Percentiles rank a stretch among this genome's conserved stretches.
Evolutionary conservation across 2,888 invertebrate genomes (phyloP).

Genomic region (Tachina fera): DNA sequence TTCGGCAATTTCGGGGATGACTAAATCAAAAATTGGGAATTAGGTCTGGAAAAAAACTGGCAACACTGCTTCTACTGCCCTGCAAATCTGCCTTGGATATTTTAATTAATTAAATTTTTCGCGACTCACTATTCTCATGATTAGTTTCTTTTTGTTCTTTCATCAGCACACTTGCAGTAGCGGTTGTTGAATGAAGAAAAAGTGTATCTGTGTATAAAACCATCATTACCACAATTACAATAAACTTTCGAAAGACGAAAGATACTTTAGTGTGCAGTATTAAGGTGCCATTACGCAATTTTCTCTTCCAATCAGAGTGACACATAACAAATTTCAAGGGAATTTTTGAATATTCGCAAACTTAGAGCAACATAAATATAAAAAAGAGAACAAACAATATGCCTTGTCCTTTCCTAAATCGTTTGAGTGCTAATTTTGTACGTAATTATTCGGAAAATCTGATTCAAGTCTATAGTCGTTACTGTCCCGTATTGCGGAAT

Average conservation of each 20-base stretch:
- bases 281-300: constrained; percentile 68
- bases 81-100: not conserved
- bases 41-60: no score
- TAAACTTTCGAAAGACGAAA: constrained; percentile 25
- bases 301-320: constrained; percentile 42
- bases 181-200: constrained; percentile 54
- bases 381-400: constrained; percentile 82
- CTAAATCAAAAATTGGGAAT: no score
- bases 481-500: constrained; percentile 87
- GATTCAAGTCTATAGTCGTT: constrained; percentile 90
- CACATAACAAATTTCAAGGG: constrained; percentile 29
- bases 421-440: constrained; percentile 90
- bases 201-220: constrained; percentile 47
- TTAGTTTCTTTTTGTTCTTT: constrained; percentile 50
- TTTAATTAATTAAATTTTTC: constrained; percentile 7
- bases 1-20: no score
- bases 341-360: constrained; percentile 15
- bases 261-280: constrained; percentile 34
- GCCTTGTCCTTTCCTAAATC: constrained; percentile 94
- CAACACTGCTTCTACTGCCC: not conserved
- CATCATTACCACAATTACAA: constrained; percentile 32
- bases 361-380: not conserved
- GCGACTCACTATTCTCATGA: not conserved
- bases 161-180: constrained; percentile 61
- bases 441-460: constrained; percentile 91